Conservation (phyloP, 2,113 vertebrate species). For the Epinephelus fuscoguttatus region DNA sequence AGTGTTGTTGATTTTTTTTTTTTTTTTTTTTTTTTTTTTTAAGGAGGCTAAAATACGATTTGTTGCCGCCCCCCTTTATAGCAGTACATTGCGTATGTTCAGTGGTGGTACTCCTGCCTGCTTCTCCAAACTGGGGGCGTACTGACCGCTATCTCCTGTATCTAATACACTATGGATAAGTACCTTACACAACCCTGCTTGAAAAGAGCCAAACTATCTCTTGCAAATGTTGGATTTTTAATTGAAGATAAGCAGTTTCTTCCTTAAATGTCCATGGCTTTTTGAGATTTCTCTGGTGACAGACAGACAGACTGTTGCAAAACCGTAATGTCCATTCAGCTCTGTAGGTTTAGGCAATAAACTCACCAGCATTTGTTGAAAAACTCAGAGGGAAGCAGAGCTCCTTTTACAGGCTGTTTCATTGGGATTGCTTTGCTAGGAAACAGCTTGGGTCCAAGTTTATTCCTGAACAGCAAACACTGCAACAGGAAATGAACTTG, state of each 20-base stretch:
- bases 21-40: too few species aligned
- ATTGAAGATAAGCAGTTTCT: neutral
- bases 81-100: too few species aligned
- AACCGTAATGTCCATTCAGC: neutral
- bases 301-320: neutral
- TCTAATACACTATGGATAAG: too few species aligned
- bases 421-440: constrained; percentile 33
- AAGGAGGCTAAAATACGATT: too few species aligned
- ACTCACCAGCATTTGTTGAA: constrained; percentile 31
- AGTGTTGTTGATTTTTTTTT: too few species aligned
- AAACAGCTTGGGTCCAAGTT: constrained; percentile 17
- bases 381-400: constrained; percentile 17
- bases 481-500: neutral
- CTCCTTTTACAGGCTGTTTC: constrained; percentile 33
- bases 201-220: too few species aligned
- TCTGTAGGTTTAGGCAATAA: constrained; percentile 15
- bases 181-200: too few species aligned
- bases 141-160: too few species aligned
- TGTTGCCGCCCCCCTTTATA: too few species aligned
- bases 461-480: constrained; percentile 10
- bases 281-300: neutral
- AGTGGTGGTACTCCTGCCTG: too few species aligned
- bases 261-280: neutral
- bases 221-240: neutral
- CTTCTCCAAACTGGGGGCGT: too few species aligned